These are phyloP conservation scores for Aphodius granarius DNA, from an alignment of 2,888 invertebrate genomes.

Conservation along the genomic window DNA sequence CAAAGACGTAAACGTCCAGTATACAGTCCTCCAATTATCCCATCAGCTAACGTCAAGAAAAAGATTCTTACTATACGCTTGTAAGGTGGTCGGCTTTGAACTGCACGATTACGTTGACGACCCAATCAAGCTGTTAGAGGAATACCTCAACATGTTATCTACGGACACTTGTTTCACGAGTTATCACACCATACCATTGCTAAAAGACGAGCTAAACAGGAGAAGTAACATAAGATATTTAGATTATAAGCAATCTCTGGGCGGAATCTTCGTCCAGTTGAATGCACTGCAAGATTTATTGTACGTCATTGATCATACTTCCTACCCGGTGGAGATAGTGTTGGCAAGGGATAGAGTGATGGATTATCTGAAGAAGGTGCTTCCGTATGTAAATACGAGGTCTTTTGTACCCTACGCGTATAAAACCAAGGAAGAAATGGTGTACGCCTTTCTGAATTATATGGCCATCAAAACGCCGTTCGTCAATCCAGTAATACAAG, in stretches of 20 bases:
- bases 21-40: neutral
- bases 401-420: constrained; percentile 10
- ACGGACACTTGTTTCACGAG: neutral
- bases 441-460: constrained; percentile 11
- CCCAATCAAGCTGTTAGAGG: neutral
- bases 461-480: constrained; percentile 5
- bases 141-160: neutral
- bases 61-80: neutral
- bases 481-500: neutral
- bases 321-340: constrained; percentile 6
- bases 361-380: constrained; percentile 9
- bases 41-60: neutral
- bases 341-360: neutral
- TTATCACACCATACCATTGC: neutral
- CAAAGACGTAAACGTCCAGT: neutral
- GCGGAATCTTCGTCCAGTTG: constrained; percentile 5
- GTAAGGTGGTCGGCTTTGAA: neutral
- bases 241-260: constrained; percentile 2
- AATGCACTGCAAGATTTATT: constrained; percentile 5
- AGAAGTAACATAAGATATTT: neutral
- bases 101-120: neutral
- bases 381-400: constrained; percentile 1
- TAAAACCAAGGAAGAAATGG: constrained; percentile 1
- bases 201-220: neutral
- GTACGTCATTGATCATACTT: constrained; percentile 3